phyloP scores from a whole-genome alignment of 2,797 vertebrate genomes.

The Balearica regulorum region DNA sequence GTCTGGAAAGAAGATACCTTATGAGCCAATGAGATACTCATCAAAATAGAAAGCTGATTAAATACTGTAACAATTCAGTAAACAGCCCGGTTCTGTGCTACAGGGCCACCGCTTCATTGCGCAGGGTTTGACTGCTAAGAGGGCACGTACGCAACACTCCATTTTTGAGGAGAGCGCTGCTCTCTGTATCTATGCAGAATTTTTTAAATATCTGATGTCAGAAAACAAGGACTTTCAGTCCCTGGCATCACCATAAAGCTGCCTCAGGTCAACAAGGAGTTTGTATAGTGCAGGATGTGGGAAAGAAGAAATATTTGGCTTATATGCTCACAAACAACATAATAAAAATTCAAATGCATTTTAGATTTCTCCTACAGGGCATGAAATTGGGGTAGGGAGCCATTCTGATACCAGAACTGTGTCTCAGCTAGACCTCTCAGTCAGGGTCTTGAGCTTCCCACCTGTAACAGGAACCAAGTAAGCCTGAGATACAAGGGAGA shows the following conservation, averaged over 20 bases:
- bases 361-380: not conserved
- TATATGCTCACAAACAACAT: not conserved
- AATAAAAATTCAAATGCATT: not conserved
- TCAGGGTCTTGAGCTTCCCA: not conserved
- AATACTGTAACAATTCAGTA: not conserved
- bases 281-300: not conserved
- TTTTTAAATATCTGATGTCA: not conserved
- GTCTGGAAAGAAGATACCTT: not conserved
- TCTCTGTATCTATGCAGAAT: not conserved
- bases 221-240: not conserved
- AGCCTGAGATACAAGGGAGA: accelerated
- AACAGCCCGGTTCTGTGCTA: not conserved
- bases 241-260: not conserved
- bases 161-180: not conserved
- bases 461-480: not conserved
- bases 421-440: not conserved
- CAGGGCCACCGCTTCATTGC: not conserved
- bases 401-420: not conserved
- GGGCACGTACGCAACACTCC: not conserved
- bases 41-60: not conserved
- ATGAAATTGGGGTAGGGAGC: not conserved
- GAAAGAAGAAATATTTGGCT: not conserved
- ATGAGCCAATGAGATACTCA: not conserved
- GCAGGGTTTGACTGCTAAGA: not conserved
- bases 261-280: not conserved